A percentile compares a stretch with the other conserved stretches of the same genome.
Conservation (phyloP, 1,140 invertebrate genomes). For the Triops longicaudatus region DNA sequence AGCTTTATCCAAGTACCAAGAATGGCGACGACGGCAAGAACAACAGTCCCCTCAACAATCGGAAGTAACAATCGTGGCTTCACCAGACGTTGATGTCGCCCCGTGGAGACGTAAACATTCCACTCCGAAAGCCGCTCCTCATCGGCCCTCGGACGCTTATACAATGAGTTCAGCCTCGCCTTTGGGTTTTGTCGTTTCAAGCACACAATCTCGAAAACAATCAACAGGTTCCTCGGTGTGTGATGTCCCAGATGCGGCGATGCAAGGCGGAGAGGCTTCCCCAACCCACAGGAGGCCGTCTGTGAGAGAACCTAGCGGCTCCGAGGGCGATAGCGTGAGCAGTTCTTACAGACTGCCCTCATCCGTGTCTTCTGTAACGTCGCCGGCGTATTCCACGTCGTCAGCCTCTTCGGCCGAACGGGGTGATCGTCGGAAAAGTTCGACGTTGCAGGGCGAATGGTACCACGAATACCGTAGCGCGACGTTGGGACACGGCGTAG, state of each 20-base stretch:
- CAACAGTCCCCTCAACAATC: background rate
- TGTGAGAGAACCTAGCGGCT: background rate
- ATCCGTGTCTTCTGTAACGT: background rate
- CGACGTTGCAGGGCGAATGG: constrained; percentile 41
- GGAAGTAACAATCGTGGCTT: background rate
- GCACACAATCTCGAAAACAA: background rate
- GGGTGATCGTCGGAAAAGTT: constrained; percentile 20
- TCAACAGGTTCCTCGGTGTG: background rate
- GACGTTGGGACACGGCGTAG: constrained; percentile 41
- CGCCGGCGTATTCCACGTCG: background rate
- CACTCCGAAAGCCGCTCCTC: background rate
- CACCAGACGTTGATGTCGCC: background rate
- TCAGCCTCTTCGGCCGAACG: background rate
- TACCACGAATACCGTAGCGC: constrained; percentile 50
- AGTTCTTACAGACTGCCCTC: background rate
- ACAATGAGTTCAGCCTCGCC: background rate
- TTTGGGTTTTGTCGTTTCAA: background rate
- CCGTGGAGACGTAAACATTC: constrained; percentile 3
- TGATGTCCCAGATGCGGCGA: background rate
- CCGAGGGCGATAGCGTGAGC: background rate
- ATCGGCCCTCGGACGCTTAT: background rate
- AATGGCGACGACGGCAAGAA: constrained; percentile 22
- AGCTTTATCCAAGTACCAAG: constrained; percentile 27
- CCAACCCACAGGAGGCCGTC: background rate
- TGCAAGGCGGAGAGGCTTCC: background rate